Base-by-base conservation (phyloP, 2,797 vertebrate species). In the Pipistrellus nathusii region DNA sequence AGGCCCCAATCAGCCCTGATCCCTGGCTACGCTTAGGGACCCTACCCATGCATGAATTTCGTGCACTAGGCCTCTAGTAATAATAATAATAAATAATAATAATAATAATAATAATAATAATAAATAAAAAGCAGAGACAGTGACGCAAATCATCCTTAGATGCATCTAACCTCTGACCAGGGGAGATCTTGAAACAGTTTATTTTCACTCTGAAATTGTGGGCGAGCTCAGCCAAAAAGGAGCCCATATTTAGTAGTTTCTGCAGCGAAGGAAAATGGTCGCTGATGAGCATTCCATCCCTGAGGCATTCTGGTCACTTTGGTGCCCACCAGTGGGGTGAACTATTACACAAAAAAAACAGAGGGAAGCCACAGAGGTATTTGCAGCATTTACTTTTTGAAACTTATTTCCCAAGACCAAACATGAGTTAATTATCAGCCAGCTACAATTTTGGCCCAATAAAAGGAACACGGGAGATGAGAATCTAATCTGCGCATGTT, bases 71-170 rank as follows among this genome's bases (percentile, higher is more conserved):
- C 13, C 5, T 62, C 59, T 62, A 62, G 59, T 62, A 30, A 62
- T 62, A 62, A 62, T 57, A 57, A 57, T 41, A 41, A 41, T 41
- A 41, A 41, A 41, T 41, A 41, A 41, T 41, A 41, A 41, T 41
- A 41, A 41, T 41, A 41, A 41, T 41, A 38, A 57, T 62, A 62
- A 62, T 62, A 62, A 55, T 18, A 25, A 20, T 51, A 55, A 59
- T 59, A 44, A 77, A 77, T 57, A 86, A 73, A 92, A 93, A 73
- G n/a, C 73, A 51, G 44, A 51, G 46, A 25, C 55, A 11, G 51
- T 55, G n/a, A 41, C 30, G 41, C 71, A 81, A 25, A 25, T 91
- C 80, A 80, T 41, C 53, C 68, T 69, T 14, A 81, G 51, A 64
- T 64, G 57, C 20, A 27, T 85, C n/a, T 69, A 73, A 64, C 27